Base-by-base conservation (phyloP, 1,140 invertebrate species). In the Sweltsa coloradensis region DNA sequence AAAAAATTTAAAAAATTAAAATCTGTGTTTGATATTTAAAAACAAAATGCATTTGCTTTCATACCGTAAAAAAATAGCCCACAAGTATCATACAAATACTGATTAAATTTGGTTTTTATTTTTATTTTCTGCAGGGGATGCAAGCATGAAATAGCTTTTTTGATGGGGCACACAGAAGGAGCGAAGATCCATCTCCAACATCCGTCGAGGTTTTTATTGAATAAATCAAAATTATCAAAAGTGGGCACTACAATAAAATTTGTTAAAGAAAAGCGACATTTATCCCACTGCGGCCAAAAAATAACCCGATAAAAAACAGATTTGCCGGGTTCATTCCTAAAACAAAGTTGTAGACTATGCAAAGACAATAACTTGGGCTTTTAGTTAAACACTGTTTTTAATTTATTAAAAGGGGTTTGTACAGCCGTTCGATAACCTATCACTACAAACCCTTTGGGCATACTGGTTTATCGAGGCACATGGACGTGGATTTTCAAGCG, bases 161-260 rank as follows among this genome's bases (percentile, higher is more conserved):
- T 51, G 39, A 62, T 63, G 60, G 62, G 63, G 41, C 64, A 9
- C 62, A 68, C 57, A 51, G 62, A 1, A 25, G 61, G 11, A 66
- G 58, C 50, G 62, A 64, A 50, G 61, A 65, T 29, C 63, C 61
- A 7, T 57, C 64, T 5, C 58, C 55, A 11, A 67, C 62, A 6
- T 34, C 50, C 2, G 51, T 57, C 0, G 47, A 62, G 22, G 66
- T n/a, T 63, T 23, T 68, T 66, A 25, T 65, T 61, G 62, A 55
- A 55, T 40, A 63, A 61, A 48, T 56, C 53, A 16, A 41, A n/a
- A 21, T 41, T 60, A 11, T 53, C 55, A 11, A 21, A 7, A 23
- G 39, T 54, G n/a, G 54, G 53, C 4, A 48, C 51, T 5, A 56
- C 43, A 16, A 9, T 58, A 4, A 57, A 57, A 54, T 58, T 29